Base-by-base conservation (phyloP, 2,797 vertebrate genomes). In the Schizothorax lantsangensis region DNA sequence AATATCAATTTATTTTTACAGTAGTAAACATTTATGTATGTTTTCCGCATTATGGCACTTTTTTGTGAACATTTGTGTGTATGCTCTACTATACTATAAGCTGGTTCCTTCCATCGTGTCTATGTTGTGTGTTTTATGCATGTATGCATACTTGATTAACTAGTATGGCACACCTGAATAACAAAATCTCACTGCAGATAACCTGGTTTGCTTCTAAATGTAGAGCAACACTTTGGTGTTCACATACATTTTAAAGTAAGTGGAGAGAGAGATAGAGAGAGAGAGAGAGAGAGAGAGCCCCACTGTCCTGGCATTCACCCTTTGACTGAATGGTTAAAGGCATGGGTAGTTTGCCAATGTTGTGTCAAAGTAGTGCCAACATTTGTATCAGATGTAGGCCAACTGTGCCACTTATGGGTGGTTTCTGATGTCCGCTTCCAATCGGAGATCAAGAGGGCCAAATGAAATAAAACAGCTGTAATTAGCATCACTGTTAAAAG, bases 261-360 rank as follows among this genome's bases (percentile, higher is more conserved):
- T 43, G 21, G 15, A 14, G 19, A 40, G 45, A 47, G 4, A 49
- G 47, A 15, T 6, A 14, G 19, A 43, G 45, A 47, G 14, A 49
- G 47, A 15, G 30, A 43, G 40, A 68, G 47, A 69, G 40, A 87
- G 66, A 19, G 73, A 79, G 64, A 45, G 77, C 38, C 52, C 66
- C 52, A 66, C 71, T 81, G 85, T 81, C 69, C 79, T 86, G 79
- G 85, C 85, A 86, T 81, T 86, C 78, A 74, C 78, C 57, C 43
- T 74, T 72, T 74, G 45, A 62, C 84, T 79, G 64, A 85, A 85
- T 85, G 77, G 77, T 80, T 85, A 85, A 85, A 85, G 64, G 43
- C 77, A 86, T 86, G 78, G 47, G 68, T 80, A 85, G 64, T 86
- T 85, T 85, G 77, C 84, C 84, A 85, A 80, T 85, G 84, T 80